Percentiles rank a stretch among this genome's conserved stretches.
These are phyloP conservation scores for Potorous gilbertii DNA, from an alignment of 2,797 vertebrate genomes.

Conservation along the genomic window DNA sequence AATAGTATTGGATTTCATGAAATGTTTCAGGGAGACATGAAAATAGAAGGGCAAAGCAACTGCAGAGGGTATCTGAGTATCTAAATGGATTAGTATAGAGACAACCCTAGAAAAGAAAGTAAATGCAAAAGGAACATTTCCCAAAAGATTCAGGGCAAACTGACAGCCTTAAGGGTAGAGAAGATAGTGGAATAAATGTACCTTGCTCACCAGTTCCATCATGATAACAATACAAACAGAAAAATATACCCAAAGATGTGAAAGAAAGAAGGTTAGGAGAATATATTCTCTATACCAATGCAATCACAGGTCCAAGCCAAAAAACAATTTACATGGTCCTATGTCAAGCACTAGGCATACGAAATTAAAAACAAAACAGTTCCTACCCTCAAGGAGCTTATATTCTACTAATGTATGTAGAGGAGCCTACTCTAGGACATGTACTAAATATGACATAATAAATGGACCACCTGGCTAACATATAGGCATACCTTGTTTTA, in stretches of 20 bases:
- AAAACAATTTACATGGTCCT: not conserved
- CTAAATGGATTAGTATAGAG: not conserved
- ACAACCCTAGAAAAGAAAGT: not conserved
- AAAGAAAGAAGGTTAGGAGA: not conserved
- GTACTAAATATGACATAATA: not conserved
- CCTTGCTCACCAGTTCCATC: not conserved
- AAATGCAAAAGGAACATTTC: not conserved
- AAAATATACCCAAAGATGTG: not conserved
- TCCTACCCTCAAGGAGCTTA: not conserved
- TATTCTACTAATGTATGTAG: not conserved
- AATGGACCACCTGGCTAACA: not conserved
- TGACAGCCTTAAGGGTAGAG: not conserved
- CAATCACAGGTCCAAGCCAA: not conserved
- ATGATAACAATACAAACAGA: not conserved
- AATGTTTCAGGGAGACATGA: not conserved
- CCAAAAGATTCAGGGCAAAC: not conserved
- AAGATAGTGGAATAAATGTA: not conserved
- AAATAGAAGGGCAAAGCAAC: not conserved
- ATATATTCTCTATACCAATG: not conserved
- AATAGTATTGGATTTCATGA: not conserved
- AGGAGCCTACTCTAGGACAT: not conserved
- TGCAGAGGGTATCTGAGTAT: not conserved
- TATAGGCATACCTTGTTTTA: not conserved
- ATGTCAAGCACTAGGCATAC: not conserved
- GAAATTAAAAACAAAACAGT: not conserved